Base-by-base conservation (phyloP, 53 echinoderm and acorn worm genomes). In the Holothuria scabra region DNA sequence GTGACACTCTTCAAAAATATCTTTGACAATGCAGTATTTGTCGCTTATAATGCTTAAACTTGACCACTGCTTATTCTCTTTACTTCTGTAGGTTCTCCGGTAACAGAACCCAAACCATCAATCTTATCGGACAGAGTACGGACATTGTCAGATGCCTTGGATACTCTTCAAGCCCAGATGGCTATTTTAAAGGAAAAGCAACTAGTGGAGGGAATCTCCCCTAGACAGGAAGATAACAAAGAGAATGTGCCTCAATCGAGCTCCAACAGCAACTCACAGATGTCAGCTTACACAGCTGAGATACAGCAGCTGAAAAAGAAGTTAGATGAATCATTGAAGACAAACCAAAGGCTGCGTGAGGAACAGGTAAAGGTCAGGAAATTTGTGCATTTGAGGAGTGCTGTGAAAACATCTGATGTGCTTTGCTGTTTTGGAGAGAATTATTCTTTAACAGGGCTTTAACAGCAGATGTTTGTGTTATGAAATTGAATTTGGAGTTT, bases 101-200 rank as follows among this genome's bases (percentile, higher is more conserved):
- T 78, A 11, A 3, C 78, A 56, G 56, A 78, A 20, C 19, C 78
- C 19, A 26, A 34, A 26, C 78, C 78, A 55, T 78, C 78, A 7
- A 10, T 46, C 9, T 23, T 81, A 13, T 81, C 82, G 41, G 82
- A 46, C 12, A 62, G 65, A 25, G 82, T 81, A 21, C 82, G 82
- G 21, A 23, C 12, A 29, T 48, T 81, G 12, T 62, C 82, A 13
- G 86, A 88, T 46, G 80, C 90, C 81, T 60, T 97, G 60, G 93
- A 90, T 29, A 82, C 89, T 19, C 90, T 92, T 41, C 97, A 97
- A 46, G 84, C 82, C 13, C 90, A 94, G 79, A 93, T 90, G 75
- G 94, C 97, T 18, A 67, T 90, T 68, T 66, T 94, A 44, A 81
- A 85, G 60, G 92, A 94, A 66, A 90, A 94, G 46, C 92, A 94